Conservation (phyloP, 2,797 vertebrate species). For the Erethizon dorsatum region DNA sequence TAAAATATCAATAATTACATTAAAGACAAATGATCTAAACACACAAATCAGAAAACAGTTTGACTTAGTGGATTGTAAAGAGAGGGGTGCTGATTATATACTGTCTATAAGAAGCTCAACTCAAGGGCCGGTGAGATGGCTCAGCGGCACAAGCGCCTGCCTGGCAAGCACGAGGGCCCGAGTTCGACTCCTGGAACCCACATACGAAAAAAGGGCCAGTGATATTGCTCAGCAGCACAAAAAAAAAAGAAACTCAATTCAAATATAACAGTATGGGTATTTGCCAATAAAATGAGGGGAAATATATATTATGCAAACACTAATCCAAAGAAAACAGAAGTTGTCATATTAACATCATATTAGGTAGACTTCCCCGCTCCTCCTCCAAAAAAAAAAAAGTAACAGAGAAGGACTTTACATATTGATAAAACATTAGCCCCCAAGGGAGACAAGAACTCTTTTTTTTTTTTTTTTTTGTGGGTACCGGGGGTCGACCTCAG, state of each 20-base stretch:
- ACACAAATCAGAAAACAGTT: not conserved
- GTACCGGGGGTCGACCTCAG: no score
- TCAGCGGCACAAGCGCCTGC: no score
- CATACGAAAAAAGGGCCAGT: no score
- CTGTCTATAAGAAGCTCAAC: not conserved
- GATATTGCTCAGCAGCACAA: no score
- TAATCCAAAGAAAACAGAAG: not conserved
- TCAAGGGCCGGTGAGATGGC: not conserved
- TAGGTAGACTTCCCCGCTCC: not conserved
- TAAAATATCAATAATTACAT: not conserved
- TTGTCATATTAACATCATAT: not conserved
- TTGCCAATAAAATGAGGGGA: not conserved
- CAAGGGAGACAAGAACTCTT: not conserved
- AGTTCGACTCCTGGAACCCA: no score
- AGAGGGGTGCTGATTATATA: not conserved
- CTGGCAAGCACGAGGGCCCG: no score
- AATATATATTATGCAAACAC: not conserved
- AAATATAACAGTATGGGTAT: not conserved
- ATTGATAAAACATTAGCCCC: not conserved
- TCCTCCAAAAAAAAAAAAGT: not conserved
- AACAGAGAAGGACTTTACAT: not conserved
- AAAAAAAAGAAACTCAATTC: not conserved
- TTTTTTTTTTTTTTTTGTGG: no score
- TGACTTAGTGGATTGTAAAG: not conserved
- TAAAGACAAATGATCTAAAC: not conserved